A percentile compares a stretch with the other conserved stretches of the same genome.
Conservation (phyloP, 2,888 invertebrate genomes). For the Tetrapedia diversipes region DNA sequence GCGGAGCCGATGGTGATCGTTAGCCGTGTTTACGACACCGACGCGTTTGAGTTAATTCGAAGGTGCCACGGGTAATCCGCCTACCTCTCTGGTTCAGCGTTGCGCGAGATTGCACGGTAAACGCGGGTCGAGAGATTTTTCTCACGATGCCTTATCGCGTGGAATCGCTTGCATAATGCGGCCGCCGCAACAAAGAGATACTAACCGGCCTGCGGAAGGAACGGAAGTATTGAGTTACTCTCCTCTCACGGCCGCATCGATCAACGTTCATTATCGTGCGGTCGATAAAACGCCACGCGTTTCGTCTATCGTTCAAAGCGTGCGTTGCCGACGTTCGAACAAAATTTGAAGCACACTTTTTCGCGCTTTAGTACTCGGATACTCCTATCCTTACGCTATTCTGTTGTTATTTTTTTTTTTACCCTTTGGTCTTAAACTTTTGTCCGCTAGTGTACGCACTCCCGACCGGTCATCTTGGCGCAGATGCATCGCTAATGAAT, state of each 20-base stretch:
- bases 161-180: constrained; percentile 52
- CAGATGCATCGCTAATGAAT: no score
- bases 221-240: constrained; percentile 35
- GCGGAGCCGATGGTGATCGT: constrained; percentile 20
- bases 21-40: constrained; percentile 20
- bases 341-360: neutral
- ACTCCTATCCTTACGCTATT: no score
- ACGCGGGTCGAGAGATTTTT: constrained; percentile 42
- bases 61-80: constrained; percentile 43
- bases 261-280: neutral
- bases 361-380: no score
- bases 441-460: no score
- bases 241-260: constrained; percentile 32
- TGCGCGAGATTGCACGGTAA: constrained; percentile 45
- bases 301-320: no score
- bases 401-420: no score
- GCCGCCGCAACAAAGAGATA: constrained; percentile 33
- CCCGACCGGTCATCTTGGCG: no score
- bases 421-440: no score
- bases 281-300: neutral
- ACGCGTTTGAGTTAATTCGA: constrained; percentile 30
- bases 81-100: constrained; percentile 10
- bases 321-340: no score
- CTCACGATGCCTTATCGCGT: constrained; percentile 59
- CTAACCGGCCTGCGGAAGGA: constrained; percentile 1